Evolutionary conservation across 2,113 vertebrate genomes (phyloP).

Genomic region (Anolis sagrei): DNA sequence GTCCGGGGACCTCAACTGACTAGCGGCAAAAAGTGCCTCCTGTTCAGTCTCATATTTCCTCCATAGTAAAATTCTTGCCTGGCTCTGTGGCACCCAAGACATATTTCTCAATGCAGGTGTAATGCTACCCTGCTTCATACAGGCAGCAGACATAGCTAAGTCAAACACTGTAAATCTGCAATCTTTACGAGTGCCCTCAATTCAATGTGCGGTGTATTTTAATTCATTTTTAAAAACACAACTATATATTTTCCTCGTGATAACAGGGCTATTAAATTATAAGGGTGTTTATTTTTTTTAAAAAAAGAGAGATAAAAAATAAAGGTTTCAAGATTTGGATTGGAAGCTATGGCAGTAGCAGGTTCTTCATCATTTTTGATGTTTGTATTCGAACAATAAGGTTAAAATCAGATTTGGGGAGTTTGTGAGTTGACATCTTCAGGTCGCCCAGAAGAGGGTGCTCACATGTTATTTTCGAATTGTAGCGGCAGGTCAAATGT

Average conservation of each 20-base stretch:
- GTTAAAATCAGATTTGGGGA: slow-evolving; percentile 19
- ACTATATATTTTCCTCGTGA: not conserved
- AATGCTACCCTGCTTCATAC: not conserved
- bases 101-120: not conserved
- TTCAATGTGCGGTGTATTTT: not conserved
- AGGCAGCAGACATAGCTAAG: slow-evolving; percentile 36
- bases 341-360: not conserved
- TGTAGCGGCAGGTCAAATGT: slow-evolving; percentile 43
- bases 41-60: slow-evolving; percentile 67
- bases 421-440: slow-evolving; percentile 47
- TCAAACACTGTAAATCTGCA: slow-evolving; percentile 2
- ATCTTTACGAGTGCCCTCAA: not conserved
- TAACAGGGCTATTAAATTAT: not conserved
- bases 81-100: slow-evolving; percentile 18
- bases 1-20: slow-evolving; percentile 64
- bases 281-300: too few relatives aligned
- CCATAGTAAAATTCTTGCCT: slow-evolving; percentile 43
- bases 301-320: not conserved
- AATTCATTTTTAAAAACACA: not conserved
- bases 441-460: slow-evolving; percentile 75
- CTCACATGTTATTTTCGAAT: slow-evolving; percentile 37
- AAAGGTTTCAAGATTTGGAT: not conserved
- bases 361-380: not conserved
- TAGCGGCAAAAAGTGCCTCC: slow-evolving; percentile 68
- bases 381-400: not conserved